Evolutionary conservation across 1,140 invertebrate genomes (phyloP).

Genomic region (Pseudomyrmex concolor): DNA sequence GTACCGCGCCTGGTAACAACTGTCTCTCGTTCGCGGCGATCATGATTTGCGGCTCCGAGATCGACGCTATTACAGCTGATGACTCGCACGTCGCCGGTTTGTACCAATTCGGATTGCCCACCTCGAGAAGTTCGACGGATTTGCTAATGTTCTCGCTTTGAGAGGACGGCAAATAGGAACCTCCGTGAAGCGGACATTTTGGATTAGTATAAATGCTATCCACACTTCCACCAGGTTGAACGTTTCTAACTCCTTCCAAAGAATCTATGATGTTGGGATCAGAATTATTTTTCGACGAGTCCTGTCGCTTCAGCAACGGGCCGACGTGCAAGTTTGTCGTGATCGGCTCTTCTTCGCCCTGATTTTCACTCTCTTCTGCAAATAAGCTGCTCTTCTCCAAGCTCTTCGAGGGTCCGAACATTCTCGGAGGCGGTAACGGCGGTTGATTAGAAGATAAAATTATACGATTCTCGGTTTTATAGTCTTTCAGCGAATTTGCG

Average conservation of each 20-base stretch:
- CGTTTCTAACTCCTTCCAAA: conserved; percentile 64
- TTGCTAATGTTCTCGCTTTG: conserved; percentile 66
- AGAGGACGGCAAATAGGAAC: conserved; percentile 28
- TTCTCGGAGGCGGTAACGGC: conserved; percentile 79
- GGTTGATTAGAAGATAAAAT: conserved; percentile 61
- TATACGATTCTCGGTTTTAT: conserved; percentile 62
- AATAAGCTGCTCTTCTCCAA: conserved; percentile 69
- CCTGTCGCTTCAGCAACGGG: conserved; percentile 75
- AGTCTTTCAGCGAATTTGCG: conserved; percentile 71
- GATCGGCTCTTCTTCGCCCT: conserved; percentile 73
- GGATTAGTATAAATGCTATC: conserved; percentile 69
- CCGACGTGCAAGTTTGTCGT: conserved; percentile 82
- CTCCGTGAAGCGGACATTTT: conserved; percentile 75
- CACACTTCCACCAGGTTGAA: conserved; percentile 60
- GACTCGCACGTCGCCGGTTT: conserved; percentile 58
- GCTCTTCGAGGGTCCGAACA: conserved; percentile 76
- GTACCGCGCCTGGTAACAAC: not conserved
- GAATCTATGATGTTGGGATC: conserved; percentile 77
- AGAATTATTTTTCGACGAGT: conserved; percentile 71
- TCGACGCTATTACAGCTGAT: conserved; percentile 14
- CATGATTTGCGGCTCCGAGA: conserved; percentile 64
- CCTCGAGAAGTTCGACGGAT: conserved; percentile 54
- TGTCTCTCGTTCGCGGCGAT: conserved; percentile 18
- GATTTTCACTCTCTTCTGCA: conserved; percentile 73
- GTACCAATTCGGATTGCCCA: conserved; percentile 78